Conservation (phyloP, 2,113 vertebrate species). For the Leucoraja erinaceus region DNA sequence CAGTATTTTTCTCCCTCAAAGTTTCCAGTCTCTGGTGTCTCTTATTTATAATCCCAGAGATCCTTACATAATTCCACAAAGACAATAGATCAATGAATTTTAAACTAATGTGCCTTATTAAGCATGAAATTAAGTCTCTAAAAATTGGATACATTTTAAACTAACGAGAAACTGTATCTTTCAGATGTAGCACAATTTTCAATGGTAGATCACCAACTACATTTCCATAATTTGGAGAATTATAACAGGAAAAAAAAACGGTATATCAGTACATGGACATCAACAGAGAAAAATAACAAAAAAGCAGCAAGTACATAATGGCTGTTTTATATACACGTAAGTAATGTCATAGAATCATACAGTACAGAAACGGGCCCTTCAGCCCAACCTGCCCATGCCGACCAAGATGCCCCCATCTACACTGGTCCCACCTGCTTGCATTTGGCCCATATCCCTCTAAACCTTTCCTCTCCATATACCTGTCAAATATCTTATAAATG, state of each 20-base stretch:
- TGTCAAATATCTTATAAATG: too few species aligned
- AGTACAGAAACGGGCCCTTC: too few species aligned
- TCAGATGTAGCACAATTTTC: not conserved
- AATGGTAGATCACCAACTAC: not conserved
- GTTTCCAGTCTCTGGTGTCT: too few species aligned
- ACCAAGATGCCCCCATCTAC: too few species aligned
- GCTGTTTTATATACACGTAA: not conserved
- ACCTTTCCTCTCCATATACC: too few species aligned
- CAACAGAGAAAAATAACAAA: not conserved
- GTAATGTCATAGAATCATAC: too few species aligned
- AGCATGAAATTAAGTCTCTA: not conserved
- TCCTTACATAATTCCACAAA: not conserved
- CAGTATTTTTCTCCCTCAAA: too few species aligned
- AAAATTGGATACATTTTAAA: not conserved
- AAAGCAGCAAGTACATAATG: not conserved
- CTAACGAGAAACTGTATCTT: not conserved
- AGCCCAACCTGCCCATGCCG: too few species aligned
- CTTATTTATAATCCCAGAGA: not conserved
- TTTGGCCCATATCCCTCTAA: too few species aligned
- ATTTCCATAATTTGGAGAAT: not conserved
- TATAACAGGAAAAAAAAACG: not conserved
- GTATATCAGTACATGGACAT: not conserved
- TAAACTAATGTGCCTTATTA: not conserved
- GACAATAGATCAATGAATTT: not conserved
- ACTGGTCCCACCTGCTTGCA: too few species aligned